These are phyloP conservation scores for Melinaea menophilus DNA, from an alignment of 2,888 invertebrate species.

Conservation along the genomic window DNA sequence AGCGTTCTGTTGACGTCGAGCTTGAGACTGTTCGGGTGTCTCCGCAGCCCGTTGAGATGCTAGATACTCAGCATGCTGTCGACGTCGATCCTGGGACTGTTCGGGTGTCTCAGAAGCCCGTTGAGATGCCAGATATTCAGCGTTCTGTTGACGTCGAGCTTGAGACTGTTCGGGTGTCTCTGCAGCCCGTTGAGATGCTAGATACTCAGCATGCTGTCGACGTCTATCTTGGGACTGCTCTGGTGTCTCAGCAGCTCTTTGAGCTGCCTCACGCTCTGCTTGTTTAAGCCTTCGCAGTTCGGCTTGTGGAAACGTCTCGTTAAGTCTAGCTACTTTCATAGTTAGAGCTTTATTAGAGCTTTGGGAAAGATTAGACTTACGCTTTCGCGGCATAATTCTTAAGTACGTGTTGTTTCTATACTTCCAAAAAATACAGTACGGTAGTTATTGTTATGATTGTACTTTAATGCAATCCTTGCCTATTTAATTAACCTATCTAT, in stretches of 20 bases:
- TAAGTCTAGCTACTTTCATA: constrained; percentile 25
- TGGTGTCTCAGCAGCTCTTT: constrained; percentile 30
- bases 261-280: constrained; percentile 26
- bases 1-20: too few relatives aligned
- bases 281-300: constrained; percentile 27
- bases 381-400: constrained; percentile 28
- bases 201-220: constrained; percentile 32
- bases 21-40: too few relatives aligned
- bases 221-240: constrained; percentile 32
- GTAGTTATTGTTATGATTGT: constrained; percentile 27
- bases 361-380: constrained; percentile 29
- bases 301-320: constrained; percentile 24
- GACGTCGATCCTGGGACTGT: constrained; percentile 29
- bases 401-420: constrained; percentile 24
- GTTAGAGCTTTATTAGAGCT: constrained; percentile 30
- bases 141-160: constrained; percentile 30
- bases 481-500: constrained; percentile 21
- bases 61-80: constrained; percentile 30
- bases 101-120: constrained; percentile 31
- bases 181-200: constrained; percentile 32
- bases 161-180: constrained; percentile 32
- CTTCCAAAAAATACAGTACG: constrained; percentile 28
- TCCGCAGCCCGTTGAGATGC: too few relatives aligned
- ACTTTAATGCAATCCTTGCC: constrained; percentile 26
- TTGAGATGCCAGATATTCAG: constrained; percentile 33